Base-by-base conservation (phyloP, 2,113 vertebrate genomes). In the Anolis sagrei region DNA sequence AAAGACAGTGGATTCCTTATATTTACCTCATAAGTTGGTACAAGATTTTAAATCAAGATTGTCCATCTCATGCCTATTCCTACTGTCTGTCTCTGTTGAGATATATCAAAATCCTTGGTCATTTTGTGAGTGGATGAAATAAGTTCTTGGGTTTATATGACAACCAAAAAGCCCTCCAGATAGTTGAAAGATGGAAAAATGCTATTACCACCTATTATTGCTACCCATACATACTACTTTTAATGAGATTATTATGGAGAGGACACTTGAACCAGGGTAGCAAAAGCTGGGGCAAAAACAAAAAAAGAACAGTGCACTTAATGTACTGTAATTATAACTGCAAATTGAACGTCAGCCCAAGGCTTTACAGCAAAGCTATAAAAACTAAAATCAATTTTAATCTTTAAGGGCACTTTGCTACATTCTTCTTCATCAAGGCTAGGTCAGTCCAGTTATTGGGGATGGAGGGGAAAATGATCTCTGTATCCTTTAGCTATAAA, bases 371-470 rank as follows among this genome's bases (percentile, higher is more conserved):
- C 88, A 91, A 86, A 93, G 58, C 62, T 88, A 88, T 76, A 83
- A 87, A 83, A 93, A 88, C 85, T 85, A 90, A 93, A 92, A 91
- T 89, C 32, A 81, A 82, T 93, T 91, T 93, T 91, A 86, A 89
- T 92, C 89, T 94, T 88, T 91, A 93, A 90, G 83, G 82, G 79
- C 80, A 87, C 86, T 87, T 54, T 88, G 76, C 68, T 82, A 64
- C 70, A 83, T 86, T 75, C 21, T 77, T 92, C 66, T 89, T 89
- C 70, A 77, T 87, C 82, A 91, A 92, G 91, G 87, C 72, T 93
- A 79, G 90, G 86, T 93, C 90, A 92, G 88, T 80, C 23, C 51
- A 88, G 86, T 44, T 44, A 82, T 81, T 93, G 78, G 68, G 92
- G 44, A 1, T 91, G 82, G 54, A 16, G 54, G 54, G 92, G 88